These are phyloP conservation scores for Mionectes olivaceus DNA, from an alignment of 2,797 vertebrate species.

Conservation along the genomic window DNA sequence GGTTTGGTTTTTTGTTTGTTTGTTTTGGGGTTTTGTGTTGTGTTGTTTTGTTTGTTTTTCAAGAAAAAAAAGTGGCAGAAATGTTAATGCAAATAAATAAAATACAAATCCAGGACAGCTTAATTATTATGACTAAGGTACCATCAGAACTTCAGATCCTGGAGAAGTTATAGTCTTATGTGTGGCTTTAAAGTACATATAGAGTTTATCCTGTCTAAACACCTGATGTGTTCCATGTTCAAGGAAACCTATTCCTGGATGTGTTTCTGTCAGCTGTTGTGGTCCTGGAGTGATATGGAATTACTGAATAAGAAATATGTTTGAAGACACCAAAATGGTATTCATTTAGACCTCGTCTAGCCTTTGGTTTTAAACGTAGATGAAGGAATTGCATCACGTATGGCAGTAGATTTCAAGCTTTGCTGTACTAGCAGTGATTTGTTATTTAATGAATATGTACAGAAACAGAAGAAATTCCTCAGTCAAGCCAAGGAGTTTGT, in stretches of 20 bases:
- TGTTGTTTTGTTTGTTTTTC: no score
- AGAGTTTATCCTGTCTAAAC: not conserved
- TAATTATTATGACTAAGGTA: not conserved
- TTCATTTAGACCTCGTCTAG: not conserved
- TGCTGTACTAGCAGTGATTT: not conserved
- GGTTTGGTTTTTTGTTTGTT: not conserved
- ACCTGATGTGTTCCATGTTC: not conserved
- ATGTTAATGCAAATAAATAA: not conserved
- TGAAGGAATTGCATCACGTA: not conserved
- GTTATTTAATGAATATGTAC: not conserved
- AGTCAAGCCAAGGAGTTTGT: not conserved
- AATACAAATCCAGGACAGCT: not conserved
- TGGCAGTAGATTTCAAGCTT: not conserved
- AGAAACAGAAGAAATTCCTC: not conserved
- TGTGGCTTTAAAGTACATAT: not conserved
- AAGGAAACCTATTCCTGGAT: not conserved
- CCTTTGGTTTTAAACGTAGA: not conserved
- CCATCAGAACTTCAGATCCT: not conserved
- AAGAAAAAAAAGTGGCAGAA: not conserved
- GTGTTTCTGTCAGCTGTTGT: not conserved
- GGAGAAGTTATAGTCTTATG: not conserved
- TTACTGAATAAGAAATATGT: not conserved
- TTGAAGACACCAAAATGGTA: not conserved
- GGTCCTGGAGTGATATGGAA: not conserved
- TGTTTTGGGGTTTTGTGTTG: no score